Conservation (phyloP, 2,888 invertebrate genomes). For the Salticus scenicus region DNA sequence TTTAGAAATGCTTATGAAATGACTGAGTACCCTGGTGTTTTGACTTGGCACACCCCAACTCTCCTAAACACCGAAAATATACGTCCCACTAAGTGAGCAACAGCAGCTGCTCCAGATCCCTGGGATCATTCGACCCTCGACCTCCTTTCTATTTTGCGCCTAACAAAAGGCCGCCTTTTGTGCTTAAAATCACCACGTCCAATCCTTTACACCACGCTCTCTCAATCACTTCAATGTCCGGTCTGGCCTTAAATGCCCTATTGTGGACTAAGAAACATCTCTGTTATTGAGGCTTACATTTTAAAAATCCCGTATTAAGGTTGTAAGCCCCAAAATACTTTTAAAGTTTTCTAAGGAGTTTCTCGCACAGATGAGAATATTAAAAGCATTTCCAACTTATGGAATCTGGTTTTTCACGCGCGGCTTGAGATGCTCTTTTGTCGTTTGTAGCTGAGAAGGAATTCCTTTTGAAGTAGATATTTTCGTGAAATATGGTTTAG, state of each 20-base stretch:
- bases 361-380: constrained; percentile 8
- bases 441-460: neutral
- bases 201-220: constrained; percentile 46
- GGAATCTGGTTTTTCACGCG: constrained; percentile 44
- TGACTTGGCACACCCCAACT: neutral
- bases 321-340: neutral
- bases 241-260: neutral
- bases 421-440: constrained; percentile 19
- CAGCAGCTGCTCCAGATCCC: constrained; percentile 25
- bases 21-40: neutral
- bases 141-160: neutral
- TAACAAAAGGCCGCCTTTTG: constrained; percentile 10
- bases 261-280: constrained; percentile 8
- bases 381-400: neutral
- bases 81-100: constrained; percentile 34
- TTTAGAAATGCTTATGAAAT: too few relatives aligned
- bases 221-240: constrained; percentile 24
- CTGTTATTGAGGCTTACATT: constrained; percentile 17
- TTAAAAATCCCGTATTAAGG: neutral
- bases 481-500: too few relatives aligned
- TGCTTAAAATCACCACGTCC: constrained; percentile 20
- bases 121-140: constrained; percentile 47
- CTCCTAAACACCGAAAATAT: neutral
- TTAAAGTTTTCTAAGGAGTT: neutral
- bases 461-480: too few relatives aligned